Evolutionary conservation across 2,888 invertebrate species (phyloP), one percentile per base, ranked within the genome.

Genomic region (Sarcophaga caerulescens): DNA sequence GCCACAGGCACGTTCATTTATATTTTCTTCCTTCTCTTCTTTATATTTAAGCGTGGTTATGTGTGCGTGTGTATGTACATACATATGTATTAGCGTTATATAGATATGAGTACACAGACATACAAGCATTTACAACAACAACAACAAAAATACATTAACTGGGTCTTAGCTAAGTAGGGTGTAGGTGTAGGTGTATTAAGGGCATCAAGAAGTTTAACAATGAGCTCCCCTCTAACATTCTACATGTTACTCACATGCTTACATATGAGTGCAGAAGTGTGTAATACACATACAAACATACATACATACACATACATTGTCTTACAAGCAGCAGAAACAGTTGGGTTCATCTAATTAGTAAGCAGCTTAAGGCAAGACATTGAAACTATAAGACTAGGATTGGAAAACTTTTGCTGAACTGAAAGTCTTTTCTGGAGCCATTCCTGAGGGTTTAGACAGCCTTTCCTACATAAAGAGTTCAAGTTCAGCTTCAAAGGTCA

Each of bases 1-100:
- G 74, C 81, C 83, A 77, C 86, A 86, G 80, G 81, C 83, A 86
- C 86, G 78, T 81, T 86, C 81, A 84, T 81, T 86, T 83, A 74
- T 86, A 83, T 84, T 81, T 86, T 74, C 84, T 81, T 86, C 83
- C 8, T 10, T 2, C 10, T 35, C 35, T 35, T 35, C 35, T 35
- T 74, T 80, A 74, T 62, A 79, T 73, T 80, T 68, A 68, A 71
- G 71, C 62, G 44, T 10, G 19, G 17, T 59, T 59, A 10, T 65
- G 5, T 52, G 47, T 77, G 14, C n/a, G 6, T 17, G 14, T 71
- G 44, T 47, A 21, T 21, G 74, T 25, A 45, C 63, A 57, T 45
- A 63, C 45, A 76, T 17, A 74, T 83, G 80, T 79, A 77, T 76
- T 74, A 83, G 68, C 80, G 73, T 62, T 35, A 35, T 35, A 35